A percentile compares a stretch with the other conserved stretches of the same genome.
Evolutionary conservation across 2,113 vertebrate genomes (phyloP).

Genomic region (Corydoras maculifer): DNA sequence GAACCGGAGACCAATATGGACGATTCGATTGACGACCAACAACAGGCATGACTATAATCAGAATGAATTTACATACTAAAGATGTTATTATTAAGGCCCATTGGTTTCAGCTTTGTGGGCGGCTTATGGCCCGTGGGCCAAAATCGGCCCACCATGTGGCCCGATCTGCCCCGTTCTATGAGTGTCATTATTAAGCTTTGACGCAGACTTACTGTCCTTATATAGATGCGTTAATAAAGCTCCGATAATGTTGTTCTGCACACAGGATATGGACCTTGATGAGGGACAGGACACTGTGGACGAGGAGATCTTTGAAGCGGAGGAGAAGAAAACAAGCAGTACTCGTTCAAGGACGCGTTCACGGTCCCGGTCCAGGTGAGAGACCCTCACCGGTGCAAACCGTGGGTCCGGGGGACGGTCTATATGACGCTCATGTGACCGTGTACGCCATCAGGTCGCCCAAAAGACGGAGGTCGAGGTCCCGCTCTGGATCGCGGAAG

Average conservation of each 20-base stretch:
- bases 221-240: too few relatives aligned
- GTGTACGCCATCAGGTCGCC: slow-evolving; percentile 72
- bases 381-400: background rate
- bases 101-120: too few relatives aligned
- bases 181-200: too few relatives aligned
- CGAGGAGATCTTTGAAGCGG: slow-evolving; percentile 85
- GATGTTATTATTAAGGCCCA: too few relatives aligned
- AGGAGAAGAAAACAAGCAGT: slow-evolving; percentile 81
- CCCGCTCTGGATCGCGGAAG: slow-evolving; percentile 92
- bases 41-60: slow-evolving; percentile 69
- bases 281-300: slow-evolving; percentile 87
- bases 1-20: slow-evolving; percentile 82
- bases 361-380: slow-evolving; percentile 88
- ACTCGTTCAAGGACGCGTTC: slow-evolving; percentile 89
- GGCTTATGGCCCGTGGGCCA: too few relatives aligned
- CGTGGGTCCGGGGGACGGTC: too few relatives aligned
- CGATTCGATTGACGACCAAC: slow-evolving; percentile 93
- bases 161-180: too few relatives aligned
- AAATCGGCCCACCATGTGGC: too few relatives aligned
- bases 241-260: background rate
- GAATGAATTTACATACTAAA: too few relatives aligned
- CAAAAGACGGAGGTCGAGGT: slow-evolving; percentile 87
- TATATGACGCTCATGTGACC: background rate
- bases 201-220: too few relatives aligned
- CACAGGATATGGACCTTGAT: slow-evolving; percentile 86